Evolutionary conservation across 1,140 invertebrate genomes (phyloP).

Genomic region (Psix sp.): DNA sequence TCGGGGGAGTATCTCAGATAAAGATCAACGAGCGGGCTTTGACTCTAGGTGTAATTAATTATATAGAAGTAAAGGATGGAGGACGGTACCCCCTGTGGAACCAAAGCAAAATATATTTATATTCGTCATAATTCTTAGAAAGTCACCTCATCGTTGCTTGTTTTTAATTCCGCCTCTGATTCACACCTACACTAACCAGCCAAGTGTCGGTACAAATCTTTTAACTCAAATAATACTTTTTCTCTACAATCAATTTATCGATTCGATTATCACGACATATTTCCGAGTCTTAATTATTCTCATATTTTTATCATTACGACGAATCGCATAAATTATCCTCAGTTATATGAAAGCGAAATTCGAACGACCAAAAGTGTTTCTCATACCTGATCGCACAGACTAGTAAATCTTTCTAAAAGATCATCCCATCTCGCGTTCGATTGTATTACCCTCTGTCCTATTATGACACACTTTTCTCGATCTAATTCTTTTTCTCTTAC

Average conservation of each 20-base stretch:
- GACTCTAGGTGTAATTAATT: constrained; percentile 72
- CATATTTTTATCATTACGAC: no score
- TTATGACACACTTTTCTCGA: constrained; percentile 61
- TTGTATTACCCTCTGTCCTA: constrained; percentile 47
- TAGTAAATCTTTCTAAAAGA: constrained; percentile 66
- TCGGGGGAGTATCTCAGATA: constrained; percentile 65
- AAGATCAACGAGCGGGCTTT: constrained; percentile 69
- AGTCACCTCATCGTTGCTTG: constrained; percentile 53
- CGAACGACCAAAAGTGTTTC: constrained; percentile 55
- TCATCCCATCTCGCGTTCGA: constrained; percentile 58
- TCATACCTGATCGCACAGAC: constrained; percentile 45
- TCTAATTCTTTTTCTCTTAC: constrained; percentile 35
- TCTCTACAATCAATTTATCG: constrained; percentile 45
- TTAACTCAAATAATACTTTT: constrained; percentile 51
- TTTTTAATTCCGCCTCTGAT: constrained; percentile 61
- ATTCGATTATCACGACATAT: neutral
- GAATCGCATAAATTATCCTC: no score
- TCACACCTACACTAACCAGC: constrained; percentile 53
- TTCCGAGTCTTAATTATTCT: constrained; percentile 5
- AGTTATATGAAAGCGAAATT: no score
- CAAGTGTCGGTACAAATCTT: constrained; percentile 43
- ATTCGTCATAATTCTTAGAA: constrained; percentile 71
- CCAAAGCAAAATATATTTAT: constrained; percentile 68
- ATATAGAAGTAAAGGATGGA: constrained; percentile 63
- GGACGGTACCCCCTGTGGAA: constrained; percentile 69